Evolutionary conservation across 2,113 vertebrate genomes (phyloP), one percentile per base, ranked within the genome.

Genomic region (Hippotragus niger): DNA sequence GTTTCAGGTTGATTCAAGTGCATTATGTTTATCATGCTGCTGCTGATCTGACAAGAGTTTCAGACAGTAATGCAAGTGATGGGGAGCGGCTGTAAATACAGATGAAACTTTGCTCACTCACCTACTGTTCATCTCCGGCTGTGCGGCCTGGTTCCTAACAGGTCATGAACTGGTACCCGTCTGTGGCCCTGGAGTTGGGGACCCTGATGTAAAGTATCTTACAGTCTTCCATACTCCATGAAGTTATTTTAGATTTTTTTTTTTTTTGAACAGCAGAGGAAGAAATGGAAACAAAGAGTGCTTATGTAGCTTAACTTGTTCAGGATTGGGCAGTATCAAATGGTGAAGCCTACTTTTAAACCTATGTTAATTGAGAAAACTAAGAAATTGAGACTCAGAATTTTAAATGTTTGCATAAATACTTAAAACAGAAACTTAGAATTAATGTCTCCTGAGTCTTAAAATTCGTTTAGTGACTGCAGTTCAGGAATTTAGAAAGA

Each of bases 221-320:
- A 91, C 43, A 95, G 86, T 50, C 36, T 78, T 96, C 52, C 88
- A 14, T 67, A 43, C 67, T 88, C 9, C 13, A 52, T 23, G 19
- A 95, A 43, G 23, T 84, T 93, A 43, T 53, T 74, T 96, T 84
- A 78, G n/a, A 31, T 5, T 12, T 71, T n/a, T 71, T 15, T 33
- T 27, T 62, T 90, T 95, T 95, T n/a, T 81, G 33, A 53, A 53
- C 19, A n/a, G 80, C 19, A 94, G 33, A 50, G 88, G 25, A 98
- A 74, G 45, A 95, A 93, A 86, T 64, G 5, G 31, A 90, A 62
- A 52, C 47, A 74, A 19, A 88, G 36, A 90, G 9, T 94, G 2
- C 45, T 83, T 89, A 83, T 36, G 8, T 97, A 88, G 58, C 27
- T 97, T 94, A 64, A 85, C 43, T 97, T 92, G 19, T 36, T 67